Percentiles rank a stretch among this genome's conserved stretches.
phyloP scores from a whole-genome alignment of 2,888 invertebrate species.

The Hypselothyrea guttata region DNA sequence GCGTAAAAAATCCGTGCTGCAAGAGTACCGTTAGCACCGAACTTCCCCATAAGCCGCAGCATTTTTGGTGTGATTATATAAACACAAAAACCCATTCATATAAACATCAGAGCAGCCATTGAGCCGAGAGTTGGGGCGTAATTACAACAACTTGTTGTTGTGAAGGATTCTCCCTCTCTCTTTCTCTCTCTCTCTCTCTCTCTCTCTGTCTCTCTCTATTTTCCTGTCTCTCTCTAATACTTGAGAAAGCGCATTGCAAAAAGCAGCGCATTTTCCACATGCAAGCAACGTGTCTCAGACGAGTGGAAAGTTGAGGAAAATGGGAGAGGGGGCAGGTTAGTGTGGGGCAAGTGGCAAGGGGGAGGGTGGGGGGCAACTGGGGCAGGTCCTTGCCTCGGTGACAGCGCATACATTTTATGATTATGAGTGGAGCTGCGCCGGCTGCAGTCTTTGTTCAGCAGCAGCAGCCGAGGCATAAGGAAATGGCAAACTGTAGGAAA shows the following conservation, averaged over 20 bases:
- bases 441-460: constrained; percentile 23
- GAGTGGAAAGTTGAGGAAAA: too few relatives aligned
- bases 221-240: too few relatives aligned
- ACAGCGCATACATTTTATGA: constrained; percentile 74
- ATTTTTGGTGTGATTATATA: constrained; percentile 72
- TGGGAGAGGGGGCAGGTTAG: too few relatives aligned
- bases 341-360: too few relatives aligned
- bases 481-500: constrained; percentile 19
- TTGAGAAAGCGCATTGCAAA: constrained; percentile 14
- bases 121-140: constrained; percentile 55
- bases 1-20: too few relatives aligned
- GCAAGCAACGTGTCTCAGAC: constrained; percentile 24
- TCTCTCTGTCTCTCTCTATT: too few relatives aligned
- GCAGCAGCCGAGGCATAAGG: neutral
- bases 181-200: too few relatives aligned
- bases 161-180: too few relatives aligned
- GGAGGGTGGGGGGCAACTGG: neutral
- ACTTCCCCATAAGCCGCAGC: constrained; percentile 37
- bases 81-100: constrained; percentile 64
- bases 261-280: constrained; percentile 29
- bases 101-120: constrained; percentile 62
- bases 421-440: constrained; percentile 56
- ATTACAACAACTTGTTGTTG: constrained; percentile 65
- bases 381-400: constrained; percentile 35
- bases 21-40: too few relatives aligned